Evolutionary conservation across 2,888 invertebrate species (phyloP), one percentile per base, ranked within the genome.

Genomic region (Mimas tiliae): DNA sequence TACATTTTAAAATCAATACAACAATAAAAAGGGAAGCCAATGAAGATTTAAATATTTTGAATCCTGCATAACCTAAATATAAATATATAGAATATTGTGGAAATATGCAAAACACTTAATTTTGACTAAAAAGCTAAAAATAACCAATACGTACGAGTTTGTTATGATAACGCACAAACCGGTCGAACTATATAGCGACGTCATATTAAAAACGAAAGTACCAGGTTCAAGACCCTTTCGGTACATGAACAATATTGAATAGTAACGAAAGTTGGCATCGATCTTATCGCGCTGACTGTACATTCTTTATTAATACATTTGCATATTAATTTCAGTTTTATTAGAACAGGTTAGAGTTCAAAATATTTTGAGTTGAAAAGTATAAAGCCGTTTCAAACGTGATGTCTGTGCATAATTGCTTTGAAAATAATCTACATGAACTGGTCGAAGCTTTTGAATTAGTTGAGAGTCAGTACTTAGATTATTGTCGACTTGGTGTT

Each of bases 151-250:
- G 33, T 12, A 42, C 58, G 16, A 9, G 58, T 42, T 58, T 6
- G 16, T 58, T 38, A 42, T 58, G 19, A 58, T 62, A 66, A 58
- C 66, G 65, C n/a, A n/a, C 65, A 66, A 69, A 71, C 65, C 52
- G 65, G 58, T 58, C 38, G 68, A 72, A 50, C 11, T 38, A 71
- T 72, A 70, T 63, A 66, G 69, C 67, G 70, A 67, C 55, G 48
- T 67, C 63, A 66, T 63, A 75, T 74, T 72, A 75, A 83, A 83
- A 82, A 72, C 70, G 81, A 84, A 82, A 83, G 82, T 79, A 65
- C 62, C 51, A 66, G 68, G 68, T 71, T 74, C 69, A 55, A 72
- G 70, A 74, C 72, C 74, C 76, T 74, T 74, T 64, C 64, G 67
- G 69, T 69, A 73, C 66, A 66, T 74, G 74, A 78, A 76, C 76